Evolutionary conservation across 2,888 invertebrate genomes (phyloP).

Genomic region (Phortica okadai): DNA sequence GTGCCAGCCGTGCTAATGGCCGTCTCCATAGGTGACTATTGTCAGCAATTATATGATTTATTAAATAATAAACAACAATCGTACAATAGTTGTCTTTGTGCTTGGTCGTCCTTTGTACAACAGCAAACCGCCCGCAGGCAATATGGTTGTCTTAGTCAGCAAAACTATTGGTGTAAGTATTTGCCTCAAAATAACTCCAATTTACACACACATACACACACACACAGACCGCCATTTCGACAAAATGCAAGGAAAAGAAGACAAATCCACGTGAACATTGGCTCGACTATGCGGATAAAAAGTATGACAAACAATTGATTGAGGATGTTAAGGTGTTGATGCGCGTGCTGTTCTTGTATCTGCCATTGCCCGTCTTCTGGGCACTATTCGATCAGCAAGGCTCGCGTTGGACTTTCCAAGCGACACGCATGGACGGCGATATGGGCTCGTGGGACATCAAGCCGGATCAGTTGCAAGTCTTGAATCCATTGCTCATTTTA

Average conservation of each 20-base stretch:
- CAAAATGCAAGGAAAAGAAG: conserved; percentile 75
- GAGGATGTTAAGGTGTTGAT: conserved; percentile 87
- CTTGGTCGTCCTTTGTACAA: conserved; percentile 86
- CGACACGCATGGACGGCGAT: conserved; percentile 90
- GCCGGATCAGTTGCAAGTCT: conserved; percentile 97
- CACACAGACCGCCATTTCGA: conserved; percentile 83
- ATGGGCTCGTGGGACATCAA: conserved; percentile 80
- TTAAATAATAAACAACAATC: conserved; percentile 81
- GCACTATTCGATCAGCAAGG: conserved; percentile 97
- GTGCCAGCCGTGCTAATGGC: conserved; percentile 93
- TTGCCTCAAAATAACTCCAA: too few relatives aligned
- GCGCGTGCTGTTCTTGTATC: conserved; percentile 86
- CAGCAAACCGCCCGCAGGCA: conserved; percentile 88
- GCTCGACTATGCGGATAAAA: conserved; percentile 92
- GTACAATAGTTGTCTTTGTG: conserved; percentile 86
- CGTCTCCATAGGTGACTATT: conserved; percentile 83
- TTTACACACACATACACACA: background rate
- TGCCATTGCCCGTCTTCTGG: conserved; percentile 98
- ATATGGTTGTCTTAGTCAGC: conserved; percentile 88
- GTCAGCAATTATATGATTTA: conserved; percentile 85
- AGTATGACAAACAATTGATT: conserved; percentile 84
- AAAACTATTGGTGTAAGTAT: conserved; percentile 25
- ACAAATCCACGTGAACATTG: conserved; percentile 84
- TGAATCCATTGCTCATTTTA: conserved; percentile 92
- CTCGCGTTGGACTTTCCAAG: conserved; percentile 95